These are phyloP conservation scores for Aviceda subcristata DNA, from an alignment of 2,113 vertebrate genomes.

Conservation along the genomic window DNA sequence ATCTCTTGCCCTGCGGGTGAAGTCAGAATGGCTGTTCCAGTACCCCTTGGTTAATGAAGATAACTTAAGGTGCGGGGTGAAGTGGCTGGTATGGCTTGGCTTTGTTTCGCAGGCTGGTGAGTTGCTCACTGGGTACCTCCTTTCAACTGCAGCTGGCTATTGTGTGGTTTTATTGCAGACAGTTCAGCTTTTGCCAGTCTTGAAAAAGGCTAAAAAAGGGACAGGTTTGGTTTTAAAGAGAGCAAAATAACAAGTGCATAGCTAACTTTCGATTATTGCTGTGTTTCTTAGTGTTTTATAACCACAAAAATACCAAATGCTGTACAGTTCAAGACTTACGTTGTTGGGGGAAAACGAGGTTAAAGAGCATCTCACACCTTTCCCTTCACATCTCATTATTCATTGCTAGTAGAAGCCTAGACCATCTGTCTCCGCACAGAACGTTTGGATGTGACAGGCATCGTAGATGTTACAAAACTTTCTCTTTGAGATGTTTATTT, in stretches of 20 bases:
- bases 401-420: constrained; percentile 61
- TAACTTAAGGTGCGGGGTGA: accelerated
- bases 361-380: constrained; percentile 70
- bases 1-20: no score
- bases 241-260: neutral
- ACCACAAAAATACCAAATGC: constrained; percentile 18
- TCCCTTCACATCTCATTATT: constrained; percentile 68
- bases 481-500: constrained; percentile 18
- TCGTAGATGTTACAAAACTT: constrained; percentile 29
- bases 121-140: neutral
- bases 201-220: neutral
- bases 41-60: neutral
- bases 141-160: neutral
- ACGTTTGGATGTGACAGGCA: constrained; percentile 52
- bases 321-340: constrained; percentile 24
- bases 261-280: neutral
- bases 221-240: neutral
- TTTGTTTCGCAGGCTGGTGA: neutral
- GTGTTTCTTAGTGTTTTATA: neutral
- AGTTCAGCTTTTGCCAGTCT: neutral
- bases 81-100: neutral
- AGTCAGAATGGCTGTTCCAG: neutral
- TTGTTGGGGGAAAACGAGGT: constrained; percentile 51
- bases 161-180: accelerated
- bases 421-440: constrained; percentile 66